These are phyloP conservation scores for Rhombomys opimus DNA, from an alignment of 2,113 vertebrate species.

Conservation along the genomic window DNA sequence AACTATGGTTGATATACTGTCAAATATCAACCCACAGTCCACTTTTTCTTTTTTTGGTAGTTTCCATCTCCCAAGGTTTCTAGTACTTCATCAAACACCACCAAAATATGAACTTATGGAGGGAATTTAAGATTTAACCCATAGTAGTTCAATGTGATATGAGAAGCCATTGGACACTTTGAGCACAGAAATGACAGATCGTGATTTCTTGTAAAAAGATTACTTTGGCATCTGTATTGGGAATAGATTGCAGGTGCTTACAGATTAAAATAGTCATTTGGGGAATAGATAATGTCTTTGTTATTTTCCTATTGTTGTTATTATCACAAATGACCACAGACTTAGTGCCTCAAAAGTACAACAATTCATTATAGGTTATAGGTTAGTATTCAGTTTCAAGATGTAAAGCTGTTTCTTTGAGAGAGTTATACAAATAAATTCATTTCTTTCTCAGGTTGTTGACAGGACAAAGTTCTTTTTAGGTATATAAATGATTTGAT, in stretches of 20 bases:
- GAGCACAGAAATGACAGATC: not conserved
- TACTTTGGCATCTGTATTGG: not conserved
- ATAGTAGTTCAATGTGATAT: not conserved
- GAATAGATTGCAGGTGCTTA: not conserved
- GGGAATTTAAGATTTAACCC: not conserved
- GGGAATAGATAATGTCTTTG: not conserved
- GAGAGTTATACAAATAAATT: not conserved
- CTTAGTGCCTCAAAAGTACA: not conserved
- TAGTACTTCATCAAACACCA: not conserved
- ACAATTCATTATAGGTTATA: not conserved
- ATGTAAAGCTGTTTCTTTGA: not conserved
- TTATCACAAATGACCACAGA: slow-evolving; percentile 10
- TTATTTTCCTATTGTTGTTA: slow-evolving; percentile 20
- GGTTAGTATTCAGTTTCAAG: not conserved
- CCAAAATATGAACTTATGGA: not conserved
- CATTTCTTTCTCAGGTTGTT: not conserved
- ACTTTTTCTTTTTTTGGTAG: not conserved
- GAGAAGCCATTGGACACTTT: not conserved
- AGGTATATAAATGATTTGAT: not conserved
- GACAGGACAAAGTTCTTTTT: not conserved
- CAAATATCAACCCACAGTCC: not conserved
- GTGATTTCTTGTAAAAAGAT: slow-evolving; percentile 1
- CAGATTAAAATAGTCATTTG: slow-evolving; percentile 19
- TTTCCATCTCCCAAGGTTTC: not conserved
- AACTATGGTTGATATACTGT: not conserved